Evolutionary conservation across 1,140 invertebrate species (phyloP).

Genomic region (Drosophila fuyamai): DNA sequence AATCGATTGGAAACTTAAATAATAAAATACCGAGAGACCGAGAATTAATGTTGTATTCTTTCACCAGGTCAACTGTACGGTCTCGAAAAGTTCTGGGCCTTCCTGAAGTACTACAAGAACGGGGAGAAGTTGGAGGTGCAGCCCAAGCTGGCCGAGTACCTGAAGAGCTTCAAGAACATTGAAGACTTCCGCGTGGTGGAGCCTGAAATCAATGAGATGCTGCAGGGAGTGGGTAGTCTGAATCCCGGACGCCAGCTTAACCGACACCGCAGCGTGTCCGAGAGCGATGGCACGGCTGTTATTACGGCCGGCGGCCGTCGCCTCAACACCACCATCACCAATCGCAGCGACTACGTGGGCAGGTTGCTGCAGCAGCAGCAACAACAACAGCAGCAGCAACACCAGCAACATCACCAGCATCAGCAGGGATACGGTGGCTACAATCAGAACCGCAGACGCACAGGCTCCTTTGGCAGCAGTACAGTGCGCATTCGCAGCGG

Average conservation of each 20-base stretch:
- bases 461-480: slow-evolving; percentile 83
- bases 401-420: slow-evolving; percentile 58
- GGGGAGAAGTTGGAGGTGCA: slow-evolving; percentile 92
- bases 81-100: slow-evolving; percentile 99
- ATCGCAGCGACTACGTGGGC: slow-evolving; percentile 82
- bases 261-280: slow-evolving; percentile 87
- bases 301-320: slow-evolving; percentile 67
- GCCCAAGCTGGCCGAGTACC: slow-evolving; percentile 90
- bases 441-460: slow-evolving; percentile 76
- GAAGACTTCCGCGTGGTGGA: slow-evolving; percentile 96
- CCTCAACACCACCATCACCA: slow-evolving; percentile 80
- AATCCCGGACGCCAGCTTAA: slow-evolving; percentile 85
- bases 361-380: slow-evolving; percentile 75
- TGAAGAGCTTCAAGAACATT: slow-evolving; percentile 96
- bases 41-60: not conserved
- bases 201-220: slow-evolving; percentile 87
- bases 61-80: slow-evolving; percentile 97
- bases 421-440: slow-evolving; percentile 60
- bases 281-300: slow-evolving; percentile 85
- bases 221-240: slow-evolving; percentile 85
- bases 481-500: slow-evolving; percentile 85
- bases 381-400: slow-evolving; percentile 71
- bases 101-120: slow-evolving; percentile 97
- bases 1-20: not conserved
- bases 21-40: too few species aligned